These are phyloP conservation scores for Cremastobaeus sp. DNA, from an alignment of 2,888 invertebrate genomes.

Conservation along the genomic window DNA sequence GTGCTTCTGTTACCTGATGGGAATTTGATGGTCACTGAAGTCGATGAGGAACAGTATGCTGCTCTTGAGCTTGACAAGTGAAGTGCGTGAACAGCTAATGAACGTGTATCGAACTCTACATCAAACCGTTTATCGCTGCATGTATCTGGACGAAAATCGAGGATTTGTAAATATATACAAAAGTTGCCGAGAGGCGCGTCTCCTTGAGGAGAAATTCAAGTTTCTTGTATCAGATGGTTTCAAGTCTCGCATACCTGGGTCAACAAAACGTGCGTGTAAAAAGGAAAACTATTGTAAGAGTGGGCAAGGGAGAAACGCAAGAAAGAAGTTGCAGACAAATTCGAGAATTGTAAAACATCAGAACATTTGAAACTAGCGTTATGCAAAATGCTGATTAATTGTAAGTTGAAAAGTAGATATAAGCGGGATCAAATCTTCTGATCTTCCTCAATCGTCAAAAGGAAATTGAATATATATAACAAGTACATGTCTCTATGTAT, in stretches of 20 bases:
- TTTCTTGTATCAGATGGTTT: conserved; percentile 48
- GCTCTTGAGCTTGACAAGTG: conserved; percentile 82
- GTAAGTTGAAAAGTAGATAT: background rate
- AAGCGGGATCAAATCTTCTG: conserved; percentile 5
- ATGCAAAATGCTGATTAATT: conserved; percentile 27
- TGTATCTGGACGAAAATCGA: conserved; percentile 67
- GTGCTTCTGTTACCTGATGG: conserved; percentile 91
- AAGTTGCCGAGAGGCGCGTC: conserved; percentile 61
- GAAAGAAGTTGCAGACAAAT: conserved; percentile 26
- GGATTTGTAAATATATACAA: conserved; percentile 75
- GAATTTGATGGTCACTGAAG: conserved; percentile 91
- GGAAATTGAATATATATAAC: conserved; percentile 46
- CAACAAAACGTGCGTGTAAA: conserved; percentile 42
- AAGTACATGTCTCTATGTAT: conserved; percentile 70
- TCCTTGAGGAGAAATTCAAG: conserved; percentile 49
- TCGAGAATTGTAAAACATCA: conserved; percentile 19
- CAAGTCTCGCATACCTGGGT: conserved; percentile 34
- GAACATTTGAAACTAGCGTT: conserved; percentile 46
- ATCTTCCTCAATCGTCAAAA: conserved; percentile 65
- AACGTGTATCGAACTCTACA: conserved; percentile 52
- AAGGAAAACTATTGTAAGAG: conserved; percentile 3
- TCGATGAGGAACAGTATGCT: conserved; percentile 91
- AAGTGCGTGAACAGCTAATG: conserved; percentile 57
- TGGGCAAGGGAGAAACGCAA: conserved; percentile 34
- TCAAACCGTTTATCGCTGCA: conserved; percentile 64